Evolutionary conservation across 2,888 invertebrate species (phyloP).

Genomic region (Volucella inanis): DNA sequence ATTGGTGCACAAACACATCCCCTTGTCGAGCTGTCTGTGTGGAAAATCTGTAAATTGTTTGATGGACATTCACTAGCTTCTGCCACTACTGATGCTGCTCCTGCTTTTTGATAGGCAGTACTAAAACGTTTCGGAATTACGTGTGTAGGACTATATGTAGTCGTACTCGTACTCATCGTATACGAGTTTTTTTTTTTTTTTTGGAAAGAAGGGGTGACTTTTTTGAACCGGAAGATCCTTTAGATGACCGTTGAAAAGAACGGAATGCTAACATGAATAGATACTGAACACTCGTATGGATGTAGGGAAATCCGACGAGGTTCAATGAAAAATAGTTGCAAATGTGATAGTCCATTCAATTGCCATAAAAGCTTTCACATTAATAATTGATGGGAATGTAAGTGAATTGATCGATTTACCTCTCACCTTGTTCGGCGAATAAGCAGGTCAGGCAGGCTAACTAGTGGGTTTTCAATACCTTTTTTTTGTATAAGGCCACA

Average conservation of each 20-base stretch:
- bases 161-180: neutral
- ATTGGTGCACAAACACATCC: constrained; percentile 57
- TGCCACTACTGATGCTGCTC: neutral
- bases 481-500: neutral
- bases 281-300: constrained; percentile 19
- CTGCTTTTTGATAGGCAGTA: constrained; percentile 65
- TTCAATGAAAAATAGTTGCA: constrained; percentile 57
- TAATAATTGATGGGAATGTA: constrained; percentile 81
- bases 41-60: constrained; percentile 71
- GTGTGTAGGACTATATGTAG: no score
- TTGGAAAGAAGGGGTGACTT: neutral
- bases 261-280: constrained; percentile 31
- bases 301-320: constrained; percentile 54
- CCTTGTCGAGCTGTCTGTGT: constrained; percentile 61
- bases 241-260: constrained; percentile 50
- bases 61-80: constrained; percentile 61
- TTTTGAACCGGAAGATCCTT: constrained; percentile 43
- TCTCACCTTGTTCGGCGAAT: constrained; percentile 46
- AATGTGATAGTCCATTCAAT: constrained; percentile 73
- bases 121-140: constrained; percentile 53
- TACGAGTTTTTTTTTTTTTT: constrained; percentile 31
- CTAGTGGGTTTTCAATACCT: constrained; percentile 13
- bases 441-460: neutral
- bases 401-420: constrained; percentile 81
- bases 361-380: constrained; percentile 77